These are phyloP conservation scores for Heterotilapia buettikoferi DNA, from an alignment of 2,113 vertebrate species.

Conservation along the genomic window DNA sequence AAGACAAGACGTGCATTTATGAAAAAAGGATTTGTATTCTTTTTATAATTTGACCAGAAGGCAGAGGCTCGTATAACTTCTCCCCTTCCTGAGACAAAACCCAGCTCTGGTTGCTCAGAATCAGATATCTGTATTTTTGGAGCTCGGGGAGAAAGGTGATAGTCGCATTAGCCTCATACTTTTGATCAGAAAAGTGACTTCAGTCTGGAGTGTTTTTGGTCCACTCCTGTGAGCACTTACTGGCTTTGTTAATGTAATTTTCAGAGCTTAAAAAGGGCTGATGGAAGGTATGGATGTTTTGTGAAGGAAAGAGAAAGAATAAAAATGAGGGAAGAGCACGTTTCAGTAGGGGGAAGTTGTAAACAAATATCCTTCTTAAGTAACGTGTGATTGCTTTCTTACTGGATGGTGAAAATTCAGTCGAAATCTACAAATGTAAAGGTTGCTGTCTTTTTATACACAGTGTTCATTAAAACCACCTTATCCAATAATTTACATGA, in stretches of 20 bases:
- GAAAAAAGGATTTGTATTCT: slow-evolving; percentile 3
- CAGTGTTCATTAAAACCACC: not conserved
- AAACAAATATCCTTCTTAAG: not conserved
- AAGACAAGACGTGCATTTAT: slow-evolving; percentile 44
- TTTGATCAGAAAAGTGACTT: slow-evolving; percentile 41
- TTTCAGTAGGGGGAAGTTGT: not conserved
- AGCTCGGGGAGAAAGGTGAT: slow-evolving; percentile 42
- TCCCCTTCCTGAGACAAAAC: slow-evolving; percentile 43
- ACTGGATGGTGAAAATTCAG: not conserved
- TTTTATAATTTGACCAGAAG: slow-evolving; percentile 29
- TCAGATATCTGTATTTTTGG: slow-evolving; percentile 65
- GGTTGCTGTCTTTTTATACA: not conserved
- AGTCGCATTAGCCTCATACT: slow-evolving; percentile 31
- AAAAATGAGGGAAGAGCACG: not conserved
- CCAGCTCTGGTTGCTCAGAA: slow-evolving; percentile 55
- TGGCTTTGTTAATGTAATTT: not conserved
- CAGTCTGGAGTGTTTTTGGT: slow-evolving; percentile 27
- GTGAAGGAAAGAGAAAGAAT: not conserved
- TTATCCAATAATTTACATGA: not conserved
- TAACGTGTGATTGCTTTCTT: not conserved
- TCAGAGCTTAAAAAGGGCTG: not conserved
- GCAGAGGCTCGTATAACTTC: slow-evolving; percentile 45
- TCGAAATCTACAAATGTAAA: not conserved
- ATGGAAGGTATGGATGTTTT: not conserved
- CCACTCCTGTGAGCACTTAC: not conserved